phyloP scores from a whole-genome alignment of 2,113 vertebrate genomes.

The Anolis sagrei region DNA sequence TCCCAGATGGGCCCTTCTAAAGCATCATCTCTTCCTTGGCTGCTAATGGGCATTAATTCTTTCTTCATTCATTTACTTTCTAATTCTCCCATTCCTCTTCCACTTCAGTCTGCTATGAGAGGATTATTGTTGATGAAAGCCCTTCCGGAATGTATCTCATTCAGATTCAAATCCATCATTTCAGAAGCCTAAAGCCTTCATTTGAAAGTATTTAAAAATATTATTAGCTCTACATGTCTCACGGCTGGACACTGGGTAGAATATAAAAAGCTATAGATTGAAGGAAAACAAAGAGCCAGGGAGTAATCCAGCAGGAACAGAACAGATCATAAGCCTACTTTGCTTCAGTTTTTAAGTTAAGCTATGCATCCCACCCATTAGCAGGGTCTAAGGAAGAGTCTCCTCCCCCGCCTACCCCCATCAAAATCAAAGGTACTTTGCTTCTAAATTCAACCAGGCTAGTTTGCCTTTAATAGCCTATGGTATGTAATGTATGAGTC shows the following conservation, averaged over 20 bases:
- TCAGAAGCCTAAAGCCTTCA: constrained; percentile 45
- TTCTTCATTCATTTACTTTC: constrained; percentile 44
- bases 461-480: background rate
- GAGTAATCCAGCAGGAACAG: constrained; percentile 39
- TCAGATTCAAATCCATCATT: constrained; percentile 33
- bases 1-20: background rate
- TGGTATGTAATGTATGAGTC: background rate
- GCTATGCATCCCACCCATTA: constrained; percentile 20
- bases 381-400: constrained; percentile 8
- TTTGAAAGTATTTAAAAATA: constrained; percentile 51
- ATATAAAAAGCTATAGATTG: constrained; percentile 7
- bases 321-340: constrained; percentile 48
- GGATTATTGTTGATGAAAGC: constrained; percentile 46
- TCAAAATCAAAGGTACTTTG: constrained; percentile 54
- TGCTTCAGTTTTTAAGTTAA: constrained; percentile 21
- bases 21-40: constrained; percentile 29
- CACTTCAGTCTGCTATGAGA: constrained; percentile 37
- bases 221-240: constrained; percentile 39
- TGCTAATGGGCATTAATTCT: background rate
- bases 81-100: constrained; percentile 26
- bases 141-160: constrained; percentile 43
- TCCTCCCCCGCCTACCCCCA: background rate
- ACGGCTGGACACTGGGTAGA: constrained; percentile 30
- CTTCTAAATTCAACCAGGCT: too few species aligned
- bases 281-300: constrained; percentile 37